Percentiles rank a stretch among this genome's conserved stretches.
Conservation (phyloP, 1,140 invertebrate species). For the Mya arenaria region DNA sequence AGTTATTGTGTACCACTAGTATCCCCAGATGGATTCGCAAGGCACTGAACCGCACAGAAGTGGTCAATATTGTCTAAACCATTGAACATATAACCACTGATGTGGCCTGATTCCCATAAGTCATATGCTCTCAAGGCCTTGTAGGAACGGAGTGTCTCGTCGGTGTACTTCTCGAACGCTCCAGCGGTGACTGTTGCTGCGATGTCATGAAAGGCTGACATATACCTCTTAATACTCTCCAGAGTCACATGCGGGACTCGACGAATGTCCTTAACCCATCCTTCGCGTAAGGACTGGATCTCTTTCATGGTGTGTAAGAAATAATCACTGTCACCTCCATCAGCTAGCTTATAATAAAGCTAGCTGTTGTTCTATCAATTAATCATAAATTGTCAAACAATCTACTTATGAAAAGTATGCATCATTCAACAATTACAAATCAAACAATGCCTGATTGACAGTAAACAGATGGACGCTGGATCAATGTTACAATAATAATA, state of each 20-base stretch:
- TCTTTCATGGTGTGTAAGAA: constrained; percentile 8
- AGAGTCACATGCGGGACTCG: constrained; percentile 6
- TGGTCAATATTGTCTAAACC: not conserved
- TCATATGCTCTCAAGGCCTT: constrained; percentile 11
- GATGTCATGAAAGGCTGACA: constrained; percentile 24
- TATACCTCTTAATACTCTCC: not conserved
- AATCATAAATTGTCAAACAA: too few species aligned
- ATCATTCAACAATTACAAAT: too few species aligned
- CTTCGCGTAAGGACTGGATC: not conserved
- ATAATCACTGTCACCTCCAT: not conserved
- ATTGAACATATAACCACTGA: constrained; percentile 18
- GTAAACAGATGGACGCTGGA: too few species aligned
- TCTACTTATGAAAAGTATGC: too few species aligned
- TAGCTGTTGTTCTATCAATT: too few species aligned
- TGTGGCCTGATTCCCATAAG: constrained; percentile 20
- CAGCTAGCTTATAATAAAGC: not conserved
- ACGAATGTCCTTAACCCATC: constrained; percentile 30
- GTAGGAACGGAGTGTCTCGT: not conserved
- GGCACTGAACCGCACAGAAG: constrained; percentile 22
- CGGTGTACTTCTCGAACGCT: not conserved
- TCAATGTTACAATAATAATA: too few species aligned
- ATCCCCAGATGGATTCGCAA: constrained; percentile 28
- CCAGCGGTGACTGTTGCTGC: not conserved
- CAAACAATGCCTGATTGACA: too few species aligned
- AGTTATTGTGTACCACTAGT: constrained; percentile 37